Base-by-base conservation (phyloP, 2,888 invertebrate species). In the Stenichneumon culpator region DNA sequence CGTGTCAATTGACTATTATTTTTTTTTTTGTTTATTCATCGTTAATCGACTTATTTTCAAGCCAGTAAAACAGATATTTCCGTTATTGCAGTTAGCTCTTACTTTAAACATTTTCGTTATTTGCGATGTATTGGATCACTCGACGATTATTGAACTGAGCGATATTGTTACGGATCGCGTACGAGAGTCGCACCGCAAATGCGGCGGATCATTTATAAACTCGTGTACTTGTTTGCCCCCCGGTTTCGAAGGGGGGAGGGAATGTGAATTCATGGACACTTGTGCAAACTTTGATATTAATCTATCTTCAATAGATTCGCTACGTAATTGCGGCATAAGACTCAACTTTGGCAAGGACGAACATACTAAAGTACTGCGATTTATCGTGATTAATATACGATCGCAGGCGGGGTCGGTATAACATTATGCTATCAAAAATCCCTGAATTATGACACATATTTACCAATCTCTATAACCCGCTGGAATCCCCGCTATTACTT, bases 71-170 rank as follows among this genome's bases (percentile, higher is more conserved):
- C 60, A 11, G 3, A 28, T 28, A 60, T 16, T 60, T 9, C 44
- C 11, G 57, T 57, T 32, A 70, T 60, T 28, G 36, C 47, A 32
- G 32, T 6, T n/a, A 28, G 25, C 65, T 74, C 83, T 83, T 83
- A 83, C 83, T 67, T 79, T 84, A 9, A 78, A 69, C 81, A 84
- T 84, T 78, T 80, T 75, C 11, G n/a, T n/a, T 11, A 28, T 25
- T 65, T 14, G 39, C 11, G 16, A 65, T 67, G 65, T 52, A 4
- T 54, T n/a, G 32, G 9, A 39, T n/a, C 36, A 78, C 22, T 50
- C 16, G 16, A 14, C 44, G 11, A 50, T 16, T 32, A 60, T 60
- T 32, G 11, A 52, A 52, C 68, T 16, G 9, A 28, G 22, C 11
- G 68, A 36, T 32, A 22, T 28, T 78, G 0, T 39, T 50, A 9